A percentile compares a stretch with the other conserved stretches of the same genome.
Conservation (phyloP, 2,113 vertebrate species). For the Pimephales promelas region DNA sequence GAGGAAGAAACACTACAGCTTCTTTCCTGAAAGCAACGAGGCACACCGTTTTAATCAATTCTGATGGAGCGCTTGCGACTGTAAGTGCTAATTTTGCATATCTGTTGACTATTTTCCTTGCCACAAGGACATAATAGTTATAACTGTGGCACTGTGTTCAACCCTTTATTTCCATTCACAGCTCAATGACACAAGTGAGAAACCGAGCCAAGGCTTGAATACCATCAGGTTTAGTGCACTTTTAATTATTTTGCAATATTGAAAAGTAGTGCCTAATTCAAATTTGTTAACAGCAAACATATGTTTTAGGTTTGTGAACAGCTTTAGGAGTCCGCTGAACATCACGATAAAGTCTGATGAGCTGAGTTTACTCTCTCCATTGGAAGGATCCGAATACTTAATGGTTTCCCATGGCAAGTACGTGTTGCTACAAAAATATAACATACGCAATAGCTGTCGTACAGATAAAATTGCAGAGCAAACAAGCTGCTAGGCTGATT, state of each 20-base stretch:
- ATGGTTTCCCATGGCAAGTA: conserved; percentile 62
- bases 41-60: conserved; percentile 64
- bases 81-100: background rate
- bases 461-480: background rate
- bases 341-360: background rate
- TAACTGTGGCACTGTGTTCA: background rate
- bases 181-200: conserved; percentile 62
- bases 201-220: conserved; percentile 79
- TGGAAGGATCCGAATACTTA: conserved; percentile 59
- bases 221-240: conserved; percentile 73
- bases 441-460: background rate
- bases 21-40: background rate
- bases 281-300: background rate
- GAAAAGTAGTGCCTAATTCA: background rate
- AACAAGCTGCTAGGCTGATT: background rate
- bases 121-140: background rate
- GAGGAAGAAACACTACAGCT: rapidly evolving
- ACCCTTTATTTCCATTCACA: conserved; percentile 32
- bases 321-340: conserved; percentile 25
- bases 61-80: background rate
- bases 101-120: background rate
- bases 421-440: conserved; percentile 41
- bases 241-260: background rate
- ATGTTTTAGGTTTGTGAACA: conserved; percentile 67
- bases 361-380: rapidly evolving